Base-by-base conservation (phyloP, 2,797 vertebrate species). In the Neomorphus geoffroyi region DNA sequence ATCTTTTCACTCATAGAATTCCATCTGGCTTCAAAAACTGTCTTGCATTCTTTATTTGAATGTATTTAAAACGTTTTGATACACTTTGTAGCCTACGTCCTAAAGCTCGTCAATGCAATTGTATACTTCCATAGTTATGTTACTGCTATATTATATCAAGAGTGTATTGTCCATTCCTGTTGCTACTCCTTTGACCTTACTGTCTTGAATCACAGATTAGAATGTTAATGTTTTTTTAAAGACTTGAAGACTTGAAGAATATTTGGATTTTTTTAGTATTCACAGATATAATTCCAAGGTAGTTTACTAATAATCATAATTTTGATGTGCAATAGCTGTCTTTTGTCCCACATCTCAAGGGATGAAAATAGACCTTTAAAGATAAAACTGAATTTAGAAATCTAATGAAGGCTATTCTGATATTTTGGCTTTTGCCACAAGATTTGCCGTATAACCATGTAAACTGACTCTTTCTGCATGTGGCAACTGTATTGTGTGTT, bases 351-450 rank as follows among this genome's bases (percentile, higher is more conserved):
- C 12, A 80, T 85, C 65, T 50, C 58, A 87, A 50, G 33, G 72
- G 61, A 80, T 58, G 24, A 96, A 94, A 93, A 19, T 6, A 89
- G 58, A 86, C 32, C 28, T 88, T 78, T 61, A 80, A 92, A 91
- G 67, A 93, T 73, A 88, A 91, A 94, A 92, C 46, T 48, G 26
- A 96, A 86, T 86, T 86, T 93, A 94, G 50, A 91, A 95, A 86
- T 72, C 54, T 60, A 90, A 80, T 86, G 54, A 62, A 91, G 93
- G 6, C 67, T 10, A 0, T 54, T 94, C 90, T 78, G 78, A 54
- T 93, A 60, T 73, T 46, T 71, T 61, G 75, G 54, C 24, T 91
- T 95, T 94, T 93, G 69, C 54, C 54, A 72, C 89, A 78, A 95
- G 51, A 33, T 93, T 90, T 72, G 13, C 65, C 85, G 43, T 83